Base-by-base conservation (phyloP, 1,140 invertebrate genomes). In the Zaprionus camerounensis region DNA sequence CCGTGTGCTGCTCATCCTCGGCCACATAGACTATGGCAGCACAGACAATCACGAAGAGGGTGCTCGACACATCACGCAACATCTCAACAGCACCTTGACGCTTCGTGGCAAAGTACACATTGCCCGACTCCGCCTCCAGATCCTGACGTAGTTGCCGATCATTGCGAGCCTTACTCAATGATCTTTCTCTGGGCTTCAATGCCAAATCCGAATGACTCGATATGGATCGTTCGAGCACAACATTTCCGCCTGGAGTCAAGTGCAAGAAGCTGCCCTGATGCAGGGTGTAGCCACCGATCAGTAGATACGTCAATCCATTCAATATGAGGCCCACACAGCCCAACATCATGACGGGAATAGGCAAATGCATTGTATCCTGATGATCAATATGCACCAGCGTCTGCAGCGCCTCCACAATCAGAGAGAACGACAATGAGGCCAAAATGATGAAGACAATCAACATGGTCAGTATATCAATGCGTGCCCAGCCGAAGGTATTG, bases 401-500 rank as follows among this genome's bases (percentile, higher is more conserved):
- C 86, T 98, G 97, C 11, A 98, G 76, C 0, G 97, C 95, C 92
- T 98, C 97, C 1, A 98, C 95, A 2, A 97, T 85, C 12, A 98
- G 92, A 0, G 97, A 97, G 80, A 98, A 97, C 53, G 96, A 96
- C 34, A 98, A 95, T 0, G 97, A 97, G 1, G 95, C 95, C 64
- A 98, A 94, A 71, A 98, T 96, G 15, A 97, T 95, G 88, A 96
- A 97, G 44, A 96, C 97, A n/a, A 96, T 95, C 12, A 97, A 93
- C 93, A 96, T 96, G 51, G 96, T 96, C 5, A 98, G 93, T 1
- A 98, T 96, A 81, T 98, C 97, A 28, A 98, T 96, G 61, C 97
- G 94, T 1, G 97, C 96, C 97, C 97, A 98, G 2, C 97, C 97
- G 76, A 98, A 98, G 0, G 97, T 98, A 91, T 98, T 98, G 51